These are phyloP conservation scores for Calyptommatus sinebrachiatus DNA, from an alignment of 2,113 vertebrate species.

Conservation along the genomic window DNA sequence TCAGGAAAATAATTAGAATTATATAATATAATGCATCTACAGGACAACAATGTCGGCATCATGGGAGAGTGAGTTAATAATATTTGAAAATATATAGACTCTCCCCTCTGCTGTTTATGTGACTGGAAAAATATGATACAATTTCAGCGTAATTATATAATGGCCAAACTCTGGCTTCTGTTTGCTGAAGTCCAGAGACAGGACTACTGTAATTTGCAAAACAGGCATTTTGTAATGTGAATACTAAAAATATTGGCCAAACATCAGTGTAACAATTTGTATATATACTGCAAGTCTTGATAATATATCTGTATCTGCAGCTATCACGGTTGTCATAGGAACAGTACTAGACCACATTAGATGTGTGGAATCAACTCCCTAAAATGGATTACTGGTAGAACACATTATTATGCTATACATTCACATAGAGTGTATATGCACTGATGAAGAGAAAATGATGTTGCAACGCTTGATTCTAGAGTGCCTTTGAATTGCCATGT, in stretches of 20 bases:
- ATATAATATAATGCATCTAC: not conserved
- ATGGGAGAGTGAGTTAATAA: not conserved
- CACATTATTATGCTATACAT: too few species aligned
- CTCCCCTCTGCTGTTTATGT: not conserved
- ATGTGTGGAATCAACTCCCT: too few species aligned
- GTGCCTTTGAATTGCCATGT: too few species aligned
- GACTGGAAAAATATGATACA: not conserved
- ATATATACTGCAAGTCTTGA: not conserved
- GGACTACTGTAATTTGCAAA: not conserved
- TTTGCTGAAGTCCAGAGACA: not conserved
- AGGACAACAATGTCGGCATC: not conserved
- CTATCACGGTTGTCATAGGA: too few species aligned
- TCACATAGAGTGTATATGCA: too few species aligned
- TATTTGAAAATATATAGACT: not conserved
- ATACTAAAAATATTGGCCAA: not conserved
- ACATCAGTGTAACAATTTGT: not conserved
- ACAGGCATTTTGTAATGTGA: not conserved
- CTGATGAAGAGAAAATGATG: too few species aligned
- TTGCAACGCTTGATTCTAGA: too few species aligned
- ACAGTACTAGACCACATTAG: too few species aligned
- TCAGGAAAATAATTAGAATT: slow-evolving; percentile 11
- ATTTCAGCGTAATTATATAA: not conserved
- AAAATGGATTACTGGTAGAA: too few species aligned
- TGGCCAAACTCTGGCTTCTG: too few species aligned
- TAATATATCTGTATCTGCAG: too few species aligned